A percentile compares a stretch with the other conserved stretches of the same genome.
Evolutionary conservation across 2,888 invertebrate genomes (phyloP).

Genomic region (Cactoblastis cactorum): DNA sequence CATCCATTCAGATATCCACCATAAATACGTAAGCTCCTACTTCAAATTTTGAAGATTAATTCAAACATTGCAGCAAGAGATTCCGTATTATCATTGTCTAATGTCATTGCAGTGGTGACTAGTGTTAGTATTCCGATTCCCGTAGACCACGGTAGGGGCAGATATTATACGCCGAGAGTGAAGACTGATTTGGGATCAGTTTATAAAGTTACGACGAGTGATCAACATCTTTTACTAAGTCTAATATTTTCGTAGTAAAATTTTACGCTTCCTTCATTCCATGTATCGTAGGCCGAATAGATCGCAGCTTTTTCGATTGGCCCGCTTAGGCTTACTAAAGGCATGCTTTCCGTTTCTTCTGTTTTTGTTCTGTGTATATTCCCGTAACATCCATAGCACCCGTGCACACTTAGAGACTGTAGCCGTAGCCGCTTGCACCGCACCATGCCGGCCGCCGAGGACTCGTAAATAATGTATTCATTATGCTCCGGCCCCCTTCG

Average conservation of each 20-base stretch:
- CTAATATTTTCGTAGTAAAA: background rate
- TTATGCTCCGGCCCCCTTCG: slow-evolving; percentile 31
- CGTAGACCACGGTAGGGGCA: background rate
- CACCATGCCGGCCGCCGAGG: slow-evolving; percentile 20
- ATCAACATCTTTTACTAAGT: background rate
- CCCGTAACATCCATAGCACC: background rate
- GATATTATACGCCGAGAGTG: background rate
- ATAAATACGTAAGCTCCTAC: background rate
- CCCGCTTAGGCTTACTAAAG: background rate
- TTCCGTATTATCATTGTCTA: background rate
- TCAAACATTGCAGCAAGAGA: background rate
- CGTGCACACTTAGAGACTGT: slow-evolving; percentile 7
- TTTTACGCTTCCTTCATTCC: background rate
- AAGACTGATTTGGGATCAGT: slow-evolving; percentile 51
- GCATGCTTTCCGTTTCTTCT: slow-evolving; percentile 1
- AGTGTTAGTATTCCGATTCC: background rate
- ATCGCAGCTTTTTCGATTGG: background rate
- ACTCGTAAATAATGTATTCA: slow-evolving; percentile 67
- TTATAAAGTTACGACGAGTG: slow-evolving; percentile 34
- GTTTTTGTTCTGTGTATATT: background rate
- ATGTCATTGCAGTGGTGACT: background rate
- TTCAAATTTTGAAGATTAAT: background rate
- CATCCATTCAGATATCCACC: background rate
- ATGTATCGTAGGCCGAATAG: slow-evolving; percentile 5
- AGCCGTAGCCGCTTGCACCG: slow-evolving; percentile 22